Base-by-base conservation (phyloP, 2,888 invertebrate species). In the Chymomyza amoena region DNA sequence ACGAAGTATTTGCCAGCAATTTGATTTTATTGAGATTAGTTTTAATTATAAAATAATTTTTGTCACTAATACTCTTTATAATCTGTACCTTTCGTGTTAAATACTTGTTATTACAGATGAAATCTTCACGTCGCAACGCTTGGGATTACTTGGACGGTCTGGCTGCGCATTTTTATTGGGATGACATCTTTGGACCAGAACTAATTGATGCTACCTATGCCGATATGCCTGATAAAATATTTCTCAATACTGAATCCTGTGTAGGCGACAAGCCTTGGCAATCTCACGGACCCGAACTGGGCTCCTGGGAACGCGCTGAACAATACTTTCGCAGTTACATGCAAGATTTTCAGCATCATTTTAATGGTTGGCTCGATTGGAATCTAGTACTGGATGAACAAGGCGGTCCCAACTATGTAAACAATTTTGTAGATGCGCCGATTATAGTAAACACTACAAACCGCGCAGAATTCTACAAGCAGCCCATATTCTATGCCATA, bases 341-440 rank as follows among this genome's bases (percentile, higher is more conserved):
- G 18, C 92, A 94, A 94, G 95, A 96, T 90, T 88, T 97, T 56
- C 94, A 95, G 81, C 94, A 97, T 91, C 95, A 94, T 92, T 95
- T 95, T 0, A 93, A 93, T 39, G 97, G 97, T 1, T 98, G 98
- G 97, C 93, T 96, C 0, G 98, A 98, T 90, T 98, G 98, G 98
- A 98, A 98, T 91, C 92, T 98, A 66, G 95, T 95, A 28, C 91
- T 98, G n/a, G 93, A 97, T 88, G 91, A 93, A 65, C 80, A 90
- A 1, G 98, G 97, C 25, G 97, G 97, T 0, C 98, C 98, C 0
- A 97, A 97, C 91, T 94, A 93, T 84, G 87, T 88, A 0, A 66
- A 90, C 6, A 92, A 92, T 71, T 80, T 70, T 66, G 96, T 97
- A 0, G 98, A 98, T 90, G 93, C 97, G 0, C 94, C 97, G 0